Evolutionary conservation across 92 coral and sea anemone genomes (phyloP), one percentile per base, ranked within the genome.

Genomic region (Phenganax stokvisi): DNA sequence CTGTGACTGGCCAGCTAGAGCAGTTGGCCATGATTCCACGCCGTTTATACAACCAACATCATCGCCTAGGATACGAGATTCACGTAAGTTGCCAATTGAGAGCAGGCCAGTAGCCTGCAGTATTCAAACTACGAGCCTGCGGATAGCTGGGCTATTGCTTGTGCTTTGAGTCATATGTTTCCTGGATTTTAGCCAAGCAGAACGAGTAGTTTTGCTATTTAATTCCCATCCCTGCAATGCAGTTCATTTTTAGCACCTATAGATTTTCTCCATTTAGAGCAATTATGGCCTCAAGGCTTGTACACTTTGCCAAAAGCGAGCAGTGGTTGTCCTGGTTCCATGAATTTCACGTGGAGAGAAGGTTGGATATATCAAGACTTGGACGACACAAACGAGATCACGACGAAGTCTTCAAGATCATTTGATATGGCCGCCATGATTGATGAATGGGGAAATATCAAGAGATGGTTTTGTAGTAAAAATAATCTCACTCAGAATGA

Each of bases 361-460:
- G 80, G 80, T 12, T 76, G 80, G 80, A 62, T 76, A 37, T 76
- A 27, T 76, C 80, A 76, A 76, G 80, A 76, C 58, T 54, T 76
- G 16, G 80, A 76, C 58, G 80, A 76, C 54, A 57, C 47, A 55
- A 67, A 62, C 11, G 68, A 53, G 15, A 76, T 76, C 54, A 57
- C 20, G 60, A 76, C 80, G 12, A 76, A 57, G 12, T 10, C 67
- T 76, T 76, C 80, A 51, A n/a, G 20, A 15, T 76, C 80, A 9
- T 57, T 76, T 27, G 29, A 76, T 54, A 57, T 76, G 80, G 80
- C 80, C 12, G 80, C 80, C 51, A 57, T 57, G 28, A 76, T 76
- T 20, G 80, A 76, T 76, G 68, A 57, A 15, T 76, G 60, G 54
- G 80, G 80, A 9, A 76, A 76, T 76, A 76, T 76, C 51, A 76